phyloP scores from a whole-genome alignment of 2,113 vertebrate genomes.

The Anas platyrhynchos region DNA sequence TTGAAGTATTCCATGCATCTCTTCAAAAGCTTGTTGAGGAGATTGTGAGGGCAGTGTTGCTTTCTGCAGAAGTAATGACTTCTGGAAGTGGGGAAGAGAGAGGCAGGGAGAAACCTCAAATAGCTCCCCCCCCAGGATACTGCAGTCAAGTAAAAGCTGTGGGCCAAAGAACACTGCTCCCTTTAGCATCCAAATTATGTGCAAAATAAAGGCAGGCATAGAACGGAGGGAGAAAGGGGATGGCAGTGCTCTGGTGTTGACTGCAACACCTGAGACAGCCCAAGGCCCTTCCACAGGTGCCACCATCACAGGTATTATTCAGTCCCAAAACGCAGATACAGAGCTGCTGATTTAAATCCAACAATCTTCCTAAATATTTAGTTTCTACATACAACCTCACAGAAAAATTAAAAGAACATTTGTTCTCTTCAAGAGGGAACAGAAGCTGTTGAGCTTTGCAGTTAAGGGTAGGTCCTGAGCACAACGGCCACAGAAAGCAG shows the following conservation, averaged over 20 bases:
- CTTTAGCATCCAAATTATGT: not conserved
- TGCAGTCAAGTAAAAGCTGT: fast-evolving
- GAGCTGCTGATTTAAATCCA: not conserved
- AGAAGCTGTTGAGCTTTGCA: not conserved
- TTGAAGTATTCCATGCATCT: not conserved
- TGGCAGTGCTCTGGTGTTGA: not conserved
- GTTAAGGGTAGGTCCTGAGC: not conserved
- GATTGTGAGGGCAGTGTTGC: fast-evolving
- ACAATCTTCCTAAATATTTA: not conserved
- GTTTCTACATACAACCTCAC: not conserved
- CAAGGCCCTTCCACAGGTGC: not conserved
- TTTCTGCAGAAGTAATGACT: not conserved
- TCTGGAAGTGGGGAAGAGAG: not conserved
- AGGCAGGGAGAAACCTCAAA: not conserved
- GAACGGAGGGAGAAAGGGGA: not conserved
- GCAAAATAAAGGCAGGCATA: not conserved
- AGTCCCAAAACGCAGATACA: not conserved
- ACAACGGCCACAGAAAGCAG: not conserved
- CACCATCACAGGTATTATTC: not conserved
- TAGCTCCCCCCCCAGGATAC: fast-evolving
- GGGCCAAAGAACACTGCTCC: not conserved
- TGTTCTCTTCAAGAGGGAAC: not conserved
- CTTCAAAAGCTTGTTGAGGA: not conserved
- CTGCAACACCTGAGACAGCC: not conserved
- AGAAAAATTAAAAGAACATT: not conserved